A percentile compares a stretch with the other conserved stretches of the same genome.
phyloP scores from a whole-genome alignment of 2,113 vertebrate genomes.

The human region DNA sequence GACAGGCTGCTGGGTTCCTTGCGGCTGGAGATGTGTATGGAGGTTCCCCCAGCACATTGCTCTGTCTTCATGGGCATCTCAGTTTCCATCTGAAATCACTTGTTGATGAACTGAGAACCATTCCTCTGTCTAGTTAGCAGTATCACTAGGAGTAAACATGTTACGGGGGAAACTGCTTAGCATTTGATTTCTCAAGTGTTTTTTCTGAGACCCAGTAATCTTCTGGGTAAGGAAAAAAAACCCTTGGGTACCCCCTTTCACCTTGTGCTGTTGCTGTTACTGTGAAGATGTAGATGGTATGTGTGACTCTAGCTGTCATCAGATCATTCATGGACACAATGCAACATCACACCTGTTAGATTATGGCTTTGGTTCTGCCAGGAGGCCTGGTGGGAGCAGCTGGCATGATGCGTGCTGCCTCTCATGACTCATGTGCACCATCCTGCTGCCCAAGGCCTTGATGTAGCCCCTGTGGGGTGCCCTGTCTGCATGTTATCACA shows the following conservation, averaged over 20 bases:
- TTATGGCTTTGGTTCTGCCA: too few species aligned
- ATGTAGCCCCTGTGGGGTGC: background rate
- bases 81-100: background rate
- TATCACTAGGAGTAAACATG: background rate
- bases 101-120: too few species aligned
- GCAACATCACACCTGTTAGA: too few species aligned
- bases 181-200: background rate
- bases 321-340: background rate
- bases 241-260: too few species aligned
- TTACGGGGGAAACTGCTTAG: background rate
- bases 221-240: background rate
- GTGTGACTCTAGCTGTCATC: background rate
- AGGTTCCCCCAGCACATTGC: background rate
- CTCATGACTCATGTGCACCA: background rate
- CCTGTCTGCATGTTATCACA: fast-evolving
- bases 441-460: too few species aligned
- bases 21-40: background rate
- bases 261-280: background rate
- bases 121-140: background rate
- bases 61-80: background rate
- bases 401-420: background rate
- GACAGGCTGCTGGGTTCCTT: background rate
- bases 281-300: background rate
- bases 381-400: background rate
- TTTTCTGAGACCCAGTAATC: background rate